Conservation (phyloP, 2,888 invertebrate species). For the Agrochola lota region DNA sequence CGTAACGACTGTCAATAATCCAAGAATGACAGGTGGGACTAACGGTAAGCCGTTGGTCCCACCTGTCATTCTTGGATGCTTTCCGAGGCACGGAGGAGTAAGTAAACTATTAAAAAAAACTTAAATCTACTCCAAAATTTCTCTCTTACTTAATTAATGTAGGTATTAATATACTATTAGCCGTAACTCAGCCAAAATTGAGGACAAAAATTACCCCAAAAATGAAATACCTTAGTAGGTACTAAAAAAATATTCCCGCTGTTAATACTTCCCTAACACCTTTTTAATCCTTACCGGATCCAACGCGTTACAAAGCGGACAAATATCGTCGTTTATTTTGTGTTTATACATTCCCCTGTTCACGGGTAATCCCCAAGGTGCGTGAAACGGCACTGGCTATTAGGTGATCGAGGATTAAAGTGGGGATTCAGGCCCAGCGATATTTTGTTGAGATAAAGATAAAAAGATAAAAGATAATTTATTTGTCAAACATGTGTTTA, state of each 20-base stretch:
- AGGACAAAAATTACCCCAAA: constrained; percentile 1
- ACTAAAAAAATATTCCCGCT: constrained; percentile 1
- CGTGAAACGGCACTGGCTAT: constrained; percentile 28
- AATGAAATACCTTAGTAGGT: neutral
- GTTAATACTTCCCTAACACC: constrained; percentile 24
- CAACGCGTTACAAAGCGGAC: constrained; percentile 15
- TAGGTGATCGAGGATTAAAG: constrained; percentile 34
- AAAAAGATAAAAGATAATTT: too few relatives aligned
- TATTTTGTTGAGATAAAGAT: too few relatives aligned
- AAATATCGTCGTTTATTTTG: constrained; percentile 53
- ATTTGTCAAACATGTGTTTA: too few relatives aligned
- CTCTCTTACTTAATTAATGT: neutral
- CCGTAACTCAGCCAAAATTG: neutral
- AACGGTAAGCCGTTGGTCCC: too few relatives aligned
- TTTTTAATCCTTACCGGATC: constrained; percentile 32
- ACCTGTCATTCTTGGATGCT: too few relatives aligned
- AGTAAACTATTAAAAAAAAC: neutral
- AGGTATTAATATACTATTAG: neutral
- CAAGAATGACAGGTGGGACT: too few relatives aligned
- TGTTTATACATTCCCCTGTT: constrained; percentile 18
- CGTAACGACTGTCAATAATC: too few relatives aligned
- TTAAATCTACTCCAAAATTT: neutral
- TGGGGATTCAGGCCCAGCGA: neutral
- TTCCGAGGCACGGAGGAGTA: too few relatives aligned
- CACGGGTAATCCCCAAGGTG: constrained; percentile 25